Conservation (phyloP, 2,113 vertebrate genomes). For the human (Homo sapiens) region DNA sequence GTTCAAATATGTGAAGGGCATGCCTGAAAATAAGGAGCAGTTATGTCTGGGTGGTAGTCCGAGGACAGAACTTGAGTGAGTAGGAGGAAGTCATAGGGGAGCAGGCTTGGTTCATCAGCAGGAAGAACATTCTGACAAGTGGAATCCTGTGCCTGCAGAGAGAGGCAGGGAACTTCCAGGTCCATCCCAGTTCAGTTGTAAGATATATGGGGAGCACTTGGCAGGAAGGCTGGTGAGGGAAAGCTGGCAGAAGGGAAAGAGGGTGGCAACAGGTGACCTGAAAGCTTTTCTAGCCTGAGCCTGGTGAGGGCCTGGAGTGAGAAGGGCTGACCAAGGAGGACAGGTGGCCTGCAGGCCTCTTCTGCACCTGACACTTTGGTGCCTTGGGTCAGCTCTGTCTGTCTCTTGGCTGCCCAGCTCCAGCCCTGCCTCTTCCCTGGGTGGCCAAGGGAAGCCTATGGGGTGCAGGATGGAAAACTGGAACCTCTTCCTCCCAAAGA, state of each 20-base stretch:
- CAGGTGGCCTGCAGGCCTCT: background rate
- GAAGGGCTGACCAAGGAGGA: background rate
- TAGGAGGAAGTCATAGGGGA: background rate
- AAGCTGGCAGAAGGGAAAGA: background rate
- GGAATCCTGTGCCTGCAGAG: background rate
- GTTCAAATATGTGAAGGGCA: constrained; percentile 19
- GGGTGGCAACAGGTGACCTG: background rate
- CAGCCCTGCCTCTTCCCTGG: background rate
- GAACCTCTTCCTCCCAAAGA: background rate
- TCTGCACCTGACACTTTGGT: background rate
- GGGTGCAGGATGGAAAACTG: background rate
- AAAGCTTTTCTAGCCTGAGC: background rate
- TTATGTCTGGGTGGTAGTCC: background rate
- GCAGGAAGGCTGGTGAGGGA: background rate
- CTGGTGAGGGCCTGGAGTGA: background rate
- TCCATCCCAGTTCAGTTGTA: background rate
- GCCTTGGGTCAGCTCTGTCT: background rate
- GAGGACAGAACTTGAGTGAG: background rate
- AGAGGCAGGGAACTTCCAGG: background rate
- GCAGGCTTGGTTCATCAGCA: background rate
- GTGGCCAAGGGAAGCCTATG: background rate
- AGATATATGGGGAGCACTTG: background rate
- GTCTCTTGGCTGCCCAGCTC: background rate
- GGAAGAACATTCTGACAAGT: background rate
- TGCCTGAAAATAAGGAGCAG: constrained; percentile 11